phyloP scores from a whole-genome alignment of 2,888 invertebrate genomes.

The Oscheius sp. region DNA sequence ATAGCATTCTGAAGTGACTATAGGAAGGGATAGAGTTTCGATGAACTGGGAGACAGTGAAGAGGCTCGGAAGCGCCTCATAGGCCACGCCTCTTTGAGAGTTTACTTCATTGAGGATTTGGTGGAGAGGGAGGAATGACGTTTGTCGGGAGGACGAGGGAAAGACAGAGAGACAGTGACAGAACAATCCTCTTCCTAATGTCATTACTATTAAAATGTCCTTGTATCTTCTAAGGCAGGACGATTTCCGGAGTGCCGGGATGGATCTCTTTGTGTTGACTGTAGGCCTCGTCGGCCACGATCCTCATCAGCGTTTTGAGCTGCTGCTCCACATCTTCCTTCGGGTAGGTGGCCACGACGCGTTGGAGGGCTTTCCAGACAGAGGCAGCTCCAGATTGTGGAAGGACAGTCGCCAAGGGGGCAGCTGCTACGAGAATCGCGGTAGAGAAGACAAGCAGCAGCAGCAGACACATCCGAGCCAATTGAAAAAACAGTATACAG shows the following conservation, averaged over 20 bases:
- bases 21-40: slow-evolving; percentile 9
- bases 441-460: neutral
- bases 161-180: too few species aligned
- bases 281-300: too few species aligned
- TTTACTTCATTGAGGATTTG: slow-evolving; percentile 6
- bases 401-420: neutral
- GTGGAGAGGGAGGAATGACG: too few species aligned
- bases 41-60: slow-evolving; percentile 18
- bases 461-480: too few species aligned
- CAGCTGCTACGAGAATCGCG: neutral
- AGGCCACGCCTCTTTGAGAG: neutral
- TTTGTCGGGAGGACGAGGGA: too few species aligned
- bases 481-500: too few species aligned
- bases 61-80: neutral
- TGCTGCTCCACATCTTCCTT: neutral
- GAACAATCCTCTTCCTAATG: too few species aligned
- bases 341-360: slow-evolving; percentile 6
- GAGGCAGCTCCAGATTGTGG: neutral
- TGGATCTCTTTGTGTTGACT: too few species aligned
- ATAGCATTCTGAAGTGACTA: neutral
- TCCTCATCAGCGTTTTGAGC: neutral
- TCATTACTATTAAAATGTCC: too few species aligned
- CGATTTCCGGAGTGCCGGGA: too few species aligned
- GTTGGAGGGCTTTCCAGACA: neutral
- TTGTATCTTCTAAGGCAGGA: too few species aligned